Conservation (phyloP, 2,113 vertebrate species). For the Myocastor coypus region DNA sequence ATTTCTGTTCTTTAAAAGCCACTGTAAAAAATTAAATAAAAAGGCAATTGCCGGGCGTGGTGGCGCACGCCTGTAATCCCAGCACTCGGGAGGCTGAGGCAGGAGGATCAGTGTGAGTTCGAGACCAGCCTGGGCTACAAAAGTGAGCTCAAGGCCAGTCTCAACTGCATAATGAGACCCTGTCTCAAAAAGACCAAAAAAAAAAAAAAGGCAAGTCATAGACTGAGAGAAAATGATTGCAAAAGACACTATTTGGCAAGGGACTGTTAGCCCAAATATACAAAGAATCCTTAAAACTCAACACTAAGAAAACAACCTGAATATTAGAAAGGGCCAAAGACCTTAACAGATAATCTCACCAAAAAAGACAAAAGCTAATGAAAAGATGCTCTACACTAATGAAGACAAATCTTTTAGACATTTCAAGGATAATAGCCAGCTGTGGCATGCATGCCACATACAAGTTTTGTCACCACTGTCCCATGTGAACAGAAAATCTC, state of each 20-base stretch:
- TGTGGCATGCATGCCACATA: neutral
- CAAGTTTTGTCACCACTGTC: neutral
- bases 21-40: neutral
- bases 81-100: too few relatives aligned
- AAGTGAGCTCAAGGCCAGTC: too few relatives aligned
- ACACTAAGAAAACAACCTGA: neutral
- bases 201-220: neutral
- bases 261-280: neutral
- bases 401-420: neutral
- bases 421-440: neutral
- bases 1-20: neutral
- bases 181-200: too few relatives aligned
- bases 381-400: neutral
- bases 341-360: neutral
- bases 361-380: neutral
- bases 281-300: neutral
- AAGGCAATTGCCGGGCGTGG: too few relatives aligned
- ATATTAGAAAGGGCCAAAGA: neutral
- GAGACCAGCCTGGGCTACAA: too few relatives aligned
- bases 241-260: neutral
- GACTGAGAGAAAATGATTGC: neutral
- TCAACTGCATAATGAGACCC: too few relatives aligned
- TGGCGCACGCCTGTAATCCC: too few relatives aligned
- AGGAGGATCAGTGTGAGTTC: too few relatives aligned
- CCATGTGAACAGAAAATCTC: neutral